A percentile compares a stretch with the other conserved stretches of the same genome.
phyloP scores from a whole-genome alignment of 2,888 invertebrate species.

The Tetragnatha montana region DNA sequence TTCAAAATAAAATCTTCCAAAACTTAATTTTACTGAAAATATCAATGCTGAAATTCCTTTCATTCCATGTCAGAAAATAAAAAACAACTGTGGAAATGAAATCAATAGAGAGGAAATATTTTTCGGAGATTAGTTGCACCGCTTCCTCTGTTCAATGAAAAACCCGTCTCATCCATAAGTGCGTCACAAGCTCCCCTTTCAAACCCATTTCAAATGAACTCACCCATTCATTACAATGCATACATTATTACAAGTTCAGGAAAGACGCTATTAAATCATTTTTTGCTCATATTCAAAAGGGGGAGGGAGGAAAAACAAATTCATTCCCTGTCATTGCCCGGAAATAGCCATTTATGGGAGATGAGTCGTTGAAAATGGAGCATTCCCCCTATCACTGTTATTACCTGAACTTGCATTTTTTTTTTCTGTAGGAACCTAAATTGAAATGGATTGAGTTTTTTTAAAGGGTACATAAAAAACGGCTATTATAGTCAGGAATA shows the following conservation, averaged over 20 bases:
- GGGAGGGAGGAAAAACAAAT: slow-evolving; percentile 13
- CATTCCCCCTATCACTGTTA: neutral
- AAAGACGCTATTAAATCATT: slow-evolving; percentile 13
- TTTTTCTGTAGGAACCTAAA: neutral
- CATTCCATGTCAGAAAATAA: too few relatives aligned
- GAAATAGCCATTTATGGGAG: neutral
- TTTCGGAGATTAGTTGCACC: too few relatives aligned
- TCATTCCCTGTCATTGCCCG: neutral
- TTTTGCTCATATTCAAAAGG: neutral
- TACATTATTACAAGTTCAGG: neutral
- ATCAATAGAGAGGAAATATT: too few relatives aligned
- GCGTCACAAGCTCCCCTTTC: too few relatives aligned
- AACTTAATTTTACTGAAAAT: too few relatives aligned
- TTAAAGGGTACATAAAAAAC: neutral
- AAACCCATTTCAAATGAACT: neutral
- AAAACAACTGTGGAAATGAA: too few relatives aligned
- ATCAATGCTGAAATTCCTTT: too few relatives aligned
- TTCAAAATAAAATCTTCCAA: too few relatives aligned
- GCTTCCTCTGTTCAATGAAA: too few relatives aligned
- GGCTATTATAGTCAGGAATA: neutral
- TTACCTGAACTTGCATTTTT: neutral
- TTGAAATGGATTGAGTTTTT: slow-evolving; percentile 6
- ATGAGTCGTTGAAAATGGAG: slow-evolving; percentile 19
- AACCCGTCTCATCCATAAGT: too few relatives aligned
- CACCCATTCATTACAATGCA: slow-evolving; percentile 6